phyloP scores from a whole-genome alignment of 2,113 vertebrate species.

The Oreochromis aureus region DNA sequence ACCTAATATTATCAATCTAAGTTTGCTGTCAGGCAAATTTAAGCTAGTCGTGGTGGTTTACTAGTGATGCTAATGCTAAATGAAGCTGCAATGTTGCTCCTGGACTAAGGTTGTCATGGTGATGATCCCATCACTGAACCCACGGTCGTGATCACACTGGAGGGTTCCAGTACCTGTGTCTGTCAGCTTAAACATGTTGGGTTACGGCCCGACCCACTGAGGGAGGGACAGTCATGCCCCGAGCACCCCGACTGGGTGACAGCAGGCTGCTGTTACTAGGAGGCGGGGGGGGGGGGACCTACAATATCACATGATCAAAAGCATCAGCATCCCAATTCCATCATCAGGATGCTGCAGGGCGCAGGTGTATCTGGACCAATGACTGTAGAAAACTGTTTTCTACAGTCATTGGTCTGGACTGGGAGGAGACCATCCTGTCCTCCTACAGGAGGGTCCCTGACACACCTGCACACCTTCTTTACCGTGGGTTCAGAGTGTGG shows the following conservation, averaged over 20 bases:
- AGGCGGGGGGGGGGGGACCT: no score
- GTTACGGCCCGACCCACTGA: neutral
- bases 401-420: neutral
- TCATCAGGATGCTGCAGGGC: neutral
- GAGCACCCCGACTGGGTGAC: neutral
- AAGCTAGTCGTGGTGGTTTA: neutral
- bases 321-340: neutral
- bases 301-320: neutral
- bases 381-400: no score
- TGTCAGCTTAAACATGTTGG: neutral
- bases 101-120: neutral
- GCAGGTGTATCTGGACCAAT: neutral
- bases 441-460: neutral
- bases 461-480: neutral
- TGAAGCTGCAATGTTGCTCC: neutral
- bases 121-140: neutral
- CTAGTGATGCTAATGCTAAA: neutral
- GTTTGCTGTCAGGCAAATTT: neutral
- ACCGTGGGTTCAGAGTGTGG: neutral
- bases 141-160: neutral
- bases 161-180: neutral
- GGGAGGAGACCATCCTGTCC: rapidly evolving
- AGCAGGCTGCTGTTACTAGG: neutral
- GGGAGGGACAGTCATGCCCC: neutral
- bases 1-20: neutral